These are phyloP conservation scores for Pangasianodon gigas DNA, from an alignment of 2,113 vertebrate species.

Conservation along the genomic window DNA sequence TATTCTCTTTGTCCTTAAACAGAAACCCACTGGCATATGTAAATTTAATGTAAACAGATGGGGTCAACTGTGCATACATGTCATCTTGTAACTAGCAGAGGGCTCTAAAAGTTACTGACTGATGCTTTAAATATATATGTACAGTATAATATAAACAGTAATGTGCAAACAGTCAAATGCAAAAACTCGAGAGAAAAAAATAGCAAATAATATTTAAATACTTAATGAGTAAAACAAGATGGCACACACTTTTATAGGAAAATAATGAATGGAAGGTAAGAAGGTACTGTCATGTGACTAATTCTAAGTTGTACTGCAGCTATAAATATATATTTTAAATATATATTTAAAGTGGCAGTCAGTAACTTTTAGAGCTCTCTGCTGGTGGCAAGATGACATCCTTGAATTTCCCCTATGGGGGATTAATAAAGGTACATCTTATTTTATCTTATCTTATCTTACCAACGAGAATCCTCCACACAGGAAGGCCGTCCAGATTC, in stretches of 20 bases:
- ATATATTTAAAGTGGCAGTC: background rate
- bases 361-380: background rate
- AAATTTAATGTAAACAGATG: background rate
- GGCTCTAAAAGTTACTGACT: background rate
- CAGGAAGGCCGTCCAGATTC: constrained; percentile 70
- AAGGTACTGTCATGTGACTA: background rate
- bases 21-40: background rate
- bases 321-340: background rate
- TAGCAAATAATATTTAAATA: background rate
- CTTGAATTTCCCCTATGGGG: no score
- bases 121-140: background rate
- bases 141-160: background rate
- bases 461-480: constrained; percentile 77
- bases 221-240: background rate
- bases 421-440: no score
- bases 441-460: no score
- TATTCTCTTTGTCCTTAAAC: background rate
- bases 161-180: background rate
- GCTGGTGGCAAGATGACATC: background rate
- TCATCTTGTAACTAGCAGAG: background rate
- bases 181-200: background rate
- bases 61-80: background rate
- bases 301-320: background rate
- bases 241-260: background rate
- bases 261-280: background rate